Percentiles rank a stretch among this genome's conserved stretches.
Conservation (phyloP, 2,113 vertebrate genomes). For the Dolichotis patagonum region DNA sequence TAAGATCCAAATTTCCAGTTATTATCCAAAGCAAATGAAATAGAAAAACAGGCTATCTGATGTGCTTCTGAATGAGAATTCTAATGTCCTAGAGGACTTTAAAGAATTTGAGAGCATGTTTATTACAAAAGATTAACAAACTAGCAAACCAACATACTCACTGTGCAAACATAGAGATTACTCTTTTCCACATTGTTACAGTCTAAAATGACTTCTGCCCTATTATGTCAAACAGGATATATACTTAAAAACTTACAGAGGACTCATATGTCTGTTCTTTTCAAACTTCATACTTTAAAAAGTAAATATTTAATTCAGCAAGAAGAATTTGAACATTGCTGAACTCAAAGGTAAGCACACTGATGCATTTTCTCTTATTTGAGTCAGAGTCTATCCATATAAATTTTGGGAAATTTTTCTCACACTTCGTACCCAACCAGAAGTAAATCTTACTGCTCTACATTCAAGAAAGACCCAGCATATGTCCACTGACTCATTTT, state of each 20-base stretch:
- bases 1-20: neutral
- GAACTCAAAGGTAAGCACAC: too few species aligned
- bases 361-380: too few species aligned
- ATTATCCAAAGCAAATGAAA: neutral
- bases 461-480: neutral
- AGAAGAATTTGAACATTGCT: neutral
- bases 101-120: neutral
- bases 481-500: rapidly evolving
- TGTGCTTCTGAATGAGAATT: neutral
- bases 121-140: neutral
- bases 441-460: rapidly evolving
- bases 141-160: neutral
- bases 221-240: neutral
- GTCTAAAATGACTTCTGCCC: neutral
- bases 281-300: neutral
- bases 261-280: too few species aligned
- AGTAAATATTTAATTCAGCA: neutral
- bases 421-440: neutral
- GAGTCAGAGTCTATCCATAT: rapidly evolving
- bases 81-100: neutral
- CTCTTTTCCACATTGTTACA: too few species aligned
- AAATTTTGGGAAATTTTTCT: neutral
- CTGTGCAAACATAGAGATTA: neutral
- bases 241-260: neutral
- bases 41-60: neutral